Evolutionary conservation across 1,140 invertebrate genomes (phyloP).

Genomic region (Babylonia areolata): DNA sequence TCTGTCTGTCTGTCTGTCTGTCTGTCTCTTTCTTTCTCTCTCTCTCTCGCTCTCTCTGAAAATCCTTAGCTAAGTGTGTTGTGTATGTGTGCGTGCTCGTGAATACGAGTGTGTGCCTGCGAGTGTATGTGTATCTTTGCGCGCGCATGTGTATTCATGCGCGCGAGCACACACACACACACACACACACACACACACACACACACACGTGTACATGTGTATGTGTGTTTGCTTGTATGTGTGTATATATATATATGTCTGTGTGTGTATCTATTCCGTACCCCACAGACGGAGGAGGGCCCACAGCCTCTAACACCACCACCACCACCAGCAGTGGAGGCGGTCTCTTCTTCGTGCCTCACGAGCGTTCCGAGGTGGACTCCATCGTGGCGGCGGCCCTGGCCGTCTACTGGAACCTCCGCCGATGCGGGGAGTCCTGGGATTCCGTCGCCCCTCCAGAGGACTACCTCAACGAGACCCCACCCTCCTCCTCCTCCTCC

Average conservation of each 20-base stretch:
- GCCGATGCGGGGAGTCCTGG: slow-evolving; percentile 64
- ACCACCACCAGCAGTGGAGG: neutral
- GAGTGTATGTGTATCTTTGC: neutral
- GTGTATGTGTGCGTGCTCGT: slow-evolving; percentile 7
- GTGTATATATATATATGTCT: no score
- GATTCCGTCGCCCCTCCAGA: slow-evolving; percentile 59
- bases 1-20: no score
- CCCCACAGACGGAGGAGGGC: no score
- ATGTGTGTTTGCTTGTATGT: no score
- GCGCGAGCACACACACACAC: no score
- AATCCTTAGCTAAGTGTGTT: no score
- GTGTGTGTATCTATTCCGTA: no score
- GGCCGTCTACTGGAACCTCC: slow-evolving; percentile 66
- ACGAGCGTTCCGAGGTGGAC: slow-evolving; percentile 63
- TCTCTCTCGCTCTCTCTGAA: no score
- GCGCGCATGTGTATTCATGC: neutral
- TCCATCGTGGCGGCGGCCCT: slow-evolving; percentile 63
- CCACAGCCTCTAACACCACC: neutral
- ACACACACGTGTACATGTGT: no score
- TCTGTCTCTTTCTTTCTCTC: no score
- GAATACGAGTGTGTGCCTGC: neutral
- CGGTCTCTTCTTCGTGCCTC: slow-evolving; percentile 66
- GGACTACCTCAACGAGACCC: slow-evolving; percentile 51
- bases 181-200: no score
- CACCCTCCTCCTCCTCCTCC: no score